phyloP scores from a whole-genome alignment of 2,888 invertebrate genomes.

The Acronicta alni region DNA sequence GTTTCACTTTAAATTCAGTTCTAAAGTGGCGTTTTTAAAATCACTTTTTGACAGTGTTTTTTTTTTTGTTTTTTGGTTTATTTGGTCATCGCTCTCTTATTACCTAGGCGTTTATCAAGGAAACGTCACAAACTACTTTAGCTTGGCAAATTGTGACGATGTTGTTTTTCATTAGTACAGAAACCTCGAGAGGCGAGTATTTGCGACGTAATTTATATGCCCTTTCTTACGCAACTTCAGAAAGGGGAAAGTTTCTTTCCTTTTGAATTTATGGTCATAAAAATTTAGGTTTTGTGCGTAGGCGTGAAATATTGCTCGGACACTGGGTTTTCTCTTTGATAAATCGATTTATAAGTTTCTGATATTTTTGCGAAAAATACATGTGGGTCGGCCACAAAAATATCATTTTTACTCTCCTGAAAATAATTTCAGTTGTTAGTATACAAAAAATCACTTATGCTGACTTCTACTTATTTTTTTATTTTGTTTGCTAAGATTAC shows the following conservation, averaged over 20 bases:
- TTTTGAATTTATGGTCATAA: slow-evolving; percentile 69
- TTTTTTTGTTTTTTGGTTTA: slow-evolving; percentile 30
- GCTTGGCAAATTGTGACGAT: slow-evolving; percentile 65
- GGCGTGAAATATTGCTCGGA: slow-evolving; percentile 48
- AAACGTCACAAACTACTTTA: slow-evolving; percentile 55
- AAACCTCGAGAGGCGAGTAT: slow-evolving; percentile 61
- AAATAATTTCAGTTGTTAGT: too few relatives aligned
- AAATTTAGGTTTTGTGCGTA: slow-evolving; percentile 56
- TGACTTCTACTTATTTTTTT: too few relatives aligned
- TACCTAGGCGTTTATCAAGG: slow-evolving; percentile 40
- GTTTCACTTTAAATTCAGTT: not conserved
- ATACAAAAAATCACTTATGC: too few relatives aligned
- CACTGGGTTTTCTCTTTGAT: slow-evolving; percentile 32
- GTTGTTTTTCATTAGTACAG: slow-evolving; percentile 74
- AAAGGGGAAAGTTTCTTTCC: slow-evolving; percentile 67
- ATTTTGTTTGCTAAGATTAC: too few relatives aligned
- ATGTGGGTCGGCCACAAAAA: too few relatives aligned
- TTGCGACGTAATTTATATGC: slow-evolving; percentile 73
- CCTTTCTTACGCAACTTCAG: slow-evolving; percentile 65
- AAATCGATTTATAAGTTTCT: slow-evolving; percentile 4
- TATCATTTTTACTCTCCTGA: not conserved
- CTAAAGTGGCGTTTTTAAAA: not conserved
- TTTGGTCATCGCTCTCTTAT: slow-evolving; percentile 15
- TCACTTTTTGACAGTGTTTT: too few relatives aligned
- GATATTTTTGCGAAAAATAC: too few relatives aligned